Percentiles rank a stretch among this genome's conserved stretches.
Evolutionary conservation across 1,140 invertebrate species (phyloP).

Genomic region (Planococcus citri): DNA sequence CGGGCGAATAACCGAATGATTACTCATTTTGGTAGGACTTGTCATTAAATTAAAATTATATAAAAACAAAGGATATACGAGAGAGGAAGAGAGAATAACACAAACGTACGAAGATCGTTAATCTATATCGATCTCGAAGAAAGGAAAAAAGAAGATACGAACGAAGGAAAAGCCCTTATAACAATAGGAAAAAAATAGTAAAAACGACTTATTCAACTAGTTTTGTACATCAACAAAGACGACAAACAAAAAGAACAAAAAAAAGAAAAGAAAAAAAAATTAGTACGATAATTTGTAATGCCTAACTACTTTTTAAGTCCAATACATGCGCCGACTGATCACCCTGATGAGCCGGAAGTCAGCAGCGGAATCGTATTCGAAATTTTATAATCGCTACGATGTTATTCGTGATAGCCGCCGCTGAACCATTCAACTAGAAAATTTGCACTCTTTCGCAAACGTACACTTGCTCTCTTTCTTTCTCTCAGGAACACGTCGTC

Average conservation of each 20-base stretch:
- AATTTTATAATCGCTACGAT: not conserved
- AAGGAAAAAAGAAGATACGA: no score
- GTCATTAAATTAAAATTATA: conserved; percentile 9
- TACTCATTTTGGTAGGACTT: conserved; percentile 22
- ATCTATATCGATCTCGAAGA: not conserved
- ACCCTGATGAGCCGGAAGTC: conserved; percentile 29
- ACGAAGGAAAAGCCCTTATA: no score
- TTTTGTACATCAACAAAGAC: no score
- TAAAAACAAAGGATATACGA: not conserved
- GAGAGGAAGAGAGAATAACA: not conserved
- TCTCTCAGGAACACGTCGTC: conserved; percentile 11
- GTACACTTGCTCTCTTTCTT: not conserved
- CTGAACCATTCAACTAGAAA: not conserved
- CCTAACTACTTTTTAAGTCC: not conserved
- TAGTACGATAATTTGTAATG: conserved; percentile 1
- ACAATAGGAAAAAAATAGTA: no score
- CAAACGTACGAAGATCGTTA: not conserved
- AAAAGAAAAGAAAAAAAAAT: no score
- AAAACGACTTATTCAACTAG: no score
- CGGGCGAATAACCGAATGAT: conserved; percentile 60
- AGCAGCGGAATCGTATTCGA: not conserved
- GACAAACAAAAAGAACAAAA: not conserved
- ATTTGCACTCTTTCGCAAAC: no score
- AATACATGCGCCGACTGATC: conserved; percentile 25
- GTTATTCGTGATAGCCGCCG: not conserved